Evolutionary conservation across 1,140 invertebrate species (phyloP), one percentile per base, ranked within the genome.

Genomic region (Neodiprion fabricii): DNA sequence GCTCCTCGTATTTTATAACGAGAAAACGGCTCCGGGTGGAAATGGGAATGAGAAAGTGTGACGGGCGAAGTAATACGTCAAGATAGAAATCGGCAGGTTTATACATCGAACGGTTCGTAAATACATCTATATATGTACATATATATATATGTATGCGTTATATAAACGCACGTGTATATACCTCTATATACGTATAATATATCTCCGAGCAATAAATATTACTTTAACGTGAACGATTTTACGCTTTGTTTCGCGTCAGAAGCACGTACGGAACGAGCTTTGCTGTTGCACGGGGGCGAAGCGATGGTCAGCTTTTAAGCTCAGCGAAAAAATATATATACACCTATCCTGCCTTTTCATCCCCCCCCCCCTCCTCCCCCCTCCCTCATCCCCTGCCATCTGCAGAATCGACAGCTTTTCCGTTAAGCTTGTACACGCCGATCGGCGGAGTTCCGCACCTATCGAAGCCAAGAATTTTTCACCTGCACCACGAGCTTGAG

Each of bases 391-490:
- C 28, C 28, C 28, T 40, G 28, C 28, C 28, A 40, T 2, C 28
- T 40, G 28, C 28, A 40, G 28, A 40, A 40, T 40, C 28, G 28
- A 53, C 67, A 68, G 21, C 65, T 17, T 14, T 47, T 50, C 23
- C 12, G 21, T 70, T 61, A n/a, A 67, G 70, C 61, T 66, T 50
- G 71, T 72, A 40, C 28, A 9, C 9, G 48, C 47, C 70, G 53
- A 78, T 75, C 72, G 73, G 74, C 75, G 70, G 72, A 40, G 5
- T 40, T 21, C 17, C 17, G 17, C 17, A 21, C 17, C 17, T 21
- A 21, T 21, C 17, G 17, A 40, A 40, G 28, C 28, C 28, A 40
- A 40, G 28, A 40, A 40, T 40, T 40, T 40, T 40, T 40, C 28
- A 40, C 28, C 28, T 40, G 28, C 28, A 5, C 28, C 28, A 40